Percentiles rank a stretch among this genome's conserved stretches.
These are phyloP conservation scores for Epinephelus cyanopodus DNA, from an alignment of 2,113 vertebrate genomes.

Conservation along the genomic window DNA sequence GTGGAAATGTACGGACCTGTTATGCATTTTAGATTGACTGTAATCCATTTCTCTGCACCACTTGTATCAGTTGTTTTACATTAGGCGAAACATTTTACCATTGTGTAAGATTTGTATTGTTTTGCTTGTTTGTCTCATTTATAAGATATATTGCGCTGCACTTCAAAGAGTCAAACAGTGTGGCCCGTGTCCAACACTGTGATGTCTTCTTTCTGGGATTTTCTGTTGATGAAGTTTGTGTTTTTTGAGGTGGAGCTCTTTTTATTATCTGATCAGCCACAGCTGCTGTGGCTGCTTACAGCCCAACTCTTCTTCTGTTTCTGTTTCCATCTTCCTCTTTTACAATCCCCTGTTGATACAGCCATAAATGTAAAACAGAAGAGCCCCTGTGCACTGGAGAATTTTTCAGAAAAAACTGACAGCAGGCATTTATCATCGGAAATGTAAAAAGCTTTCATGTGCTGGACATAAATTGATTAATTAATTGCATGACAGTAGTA, in stretches of 20 bases:
- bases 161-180: slow-evolving; percentile 32
- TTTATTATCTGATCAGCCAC: slow-evolving; percentile 45
- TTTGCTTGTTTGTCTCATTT: slow-evolving; percentile 40
- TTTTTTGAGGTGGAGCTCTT: slow-evolving; percentile 47
- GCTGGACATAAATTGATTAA: slow-evolving; percentile 23
- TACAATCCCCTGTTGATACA: slow-evolving; percentile 21
- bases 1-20: slow-evolving; percentile 41
- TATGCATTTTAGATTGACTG: slow-evolving; percentile 48
- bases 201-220: slow-evolving; percentile 20
- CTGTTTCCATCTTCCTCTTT: slow-evolving; percentile 8
- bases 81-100: slow-evolving; percentile 2
- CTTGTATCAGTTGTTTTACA: slow-evolving; percentile 48
- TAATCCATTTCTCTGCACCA: slow-evolving; percentile 29
- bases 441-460: slow-evolving; percentile 46
- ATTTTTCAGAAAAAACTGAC: slow-evolving; percentile 23
- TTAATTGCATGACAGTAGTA: slow-evolving; percentile 29
- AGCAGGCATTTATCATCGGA: slow-evolving; percentile 30
- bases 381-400: background rate
- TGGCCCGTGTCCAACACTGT: slow-evolving; percentile 20
- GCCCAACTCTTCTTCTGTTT: slow-evolving; percentile 31
- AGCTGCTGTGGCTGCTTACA: slow-evolving; percentile 25
- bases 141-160: slow-evolving; percentile 15
- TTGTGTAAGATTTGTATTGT: slow-evolving; percentile 17
- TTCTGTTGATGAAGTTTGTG: slow-evolving; percentile 28
- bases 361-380: slow-evolving; percentile 39